Evolutionary conservation across 1,140 invertebrate genomes (phyloP), one percentile per base, ranked within the genome.

Genomic region (Macrotrachela quadricornifera): DNA sequence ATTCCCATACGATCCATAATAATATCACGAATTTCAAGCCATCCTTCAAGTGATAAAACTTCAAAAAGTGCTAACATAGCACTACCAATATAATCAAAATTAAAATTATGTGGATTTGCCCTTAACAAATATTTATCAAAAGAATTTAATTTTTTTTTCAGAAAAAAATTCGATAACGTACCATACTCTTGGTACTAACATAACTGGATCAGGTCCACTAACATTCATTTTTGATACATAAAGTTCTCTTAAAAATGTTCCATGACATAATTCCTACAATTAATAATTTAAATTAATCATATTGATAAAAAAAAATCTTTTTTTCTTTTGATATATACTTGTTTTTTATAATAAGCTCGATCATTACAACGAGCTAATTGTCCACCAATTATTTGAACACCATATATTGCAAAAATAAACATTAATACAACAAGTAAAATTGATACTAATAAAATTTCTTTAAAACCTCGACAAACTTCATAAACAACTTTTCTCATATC

Each of bases 401-500:
- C 94, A 63, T 95, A 99, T 67, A 85, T 92, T 44, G 92, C 91
- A 70, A 99, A 99, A 15, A 97, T 85, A 68, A 97, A 99, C 82
- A 99, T 95, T 16, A 99, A 72, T 1, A 97, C 77, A 60, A 97
- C 91, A 36, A 99, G 73, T n/a, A 99, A 73, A 12, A 92, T 88
- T 1, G 90, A 95, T 71, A 91, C 91, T 64, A 99, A 72, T 21
- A 95, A 67, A 59, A 99, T 99, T 75, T 99, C 92, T 71, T 95
- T 97, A 70, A 97, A 99, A n/a, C 94, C 92, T 57, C 88, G 75
- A 62, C 90, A 94, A 36, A 99, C 73, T 67, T 99, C 94, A 67
- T 88, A 95, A 21, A 99, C 92, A 18, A 99, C 94, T 75, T 94
- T 91, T 57, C 91, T 76, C 88, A 99, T 97, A 65, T 99, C 92